phyloP scores from a whole-genome alignment of 2,797 vertebrate genomes.

The Premnoplex brunnescens region DNA sequence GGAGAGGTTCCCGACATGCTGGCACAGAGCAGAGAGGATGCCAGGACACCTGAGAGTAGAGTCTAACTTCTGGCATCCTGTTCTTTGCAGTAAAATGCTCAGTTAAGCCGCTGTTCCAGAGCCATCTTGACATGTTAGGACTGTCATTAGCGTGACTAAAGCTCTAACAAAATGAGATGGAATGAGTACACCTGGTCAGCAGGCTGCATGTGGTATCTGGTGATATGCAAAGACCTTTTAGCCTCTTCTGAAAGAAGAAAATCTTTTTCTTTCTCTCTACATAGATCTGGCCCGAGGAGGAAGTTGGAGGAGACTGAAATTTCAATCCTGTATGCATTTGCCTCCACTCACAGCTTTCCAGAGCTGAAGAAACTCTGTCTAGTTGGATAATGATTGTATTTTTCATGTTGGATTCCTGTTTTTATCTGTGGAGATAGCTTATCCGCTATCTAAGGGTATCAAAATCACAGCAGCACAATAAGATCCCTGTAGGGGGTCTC shows the following conservation, averaged over 20 bases:
- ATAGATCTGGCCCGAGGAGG: background rate
- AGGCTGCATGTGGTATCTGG: background rate
- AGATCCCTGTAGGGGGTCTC: background rate
- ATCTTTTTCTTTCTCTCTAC: slow-evolving; percentile 6
- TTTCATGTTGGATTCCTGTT: slow-evolving; percentile 15
- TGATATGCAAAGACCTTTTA: background rate
- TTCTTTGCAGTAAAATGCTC: background rate
- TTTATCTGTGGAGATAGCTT: background rate
- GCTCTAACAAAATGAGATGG: background rate
- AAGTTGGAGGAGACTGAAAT: background rate
- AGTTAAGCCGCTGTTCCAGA: background rate
- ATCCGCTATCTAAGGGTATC: background rate
- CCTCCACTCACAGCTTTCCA: background rate
- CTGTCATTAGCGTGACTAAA: slow-evolving; percentile 20
- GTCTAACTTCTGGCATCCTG: background rate
- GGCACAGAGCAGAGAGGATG: background rate
- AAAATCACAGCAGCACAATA: background rate
- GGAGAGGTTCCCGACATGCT: background rate
- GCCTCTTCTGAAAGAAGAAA: background rate
- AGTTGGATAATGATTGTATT: slow-evolving; percentile 4
- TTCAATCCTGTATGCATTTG: background rate
- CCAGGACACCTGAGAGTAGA: background rate
- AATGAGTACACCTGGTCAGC: slow-evolving; percentile 4
- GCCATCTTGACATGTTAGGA: slow-evolving; percentile 1
- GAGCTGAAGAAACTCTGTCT: background rate